Percentiles rank a stretch among this genome's conserved stretches.
These are phyloP conservation scores for Pelmatolapia mariae DNA, from an alignment of 2,113 vertebrate genomes.

Conservation along the genomic window DNA sequence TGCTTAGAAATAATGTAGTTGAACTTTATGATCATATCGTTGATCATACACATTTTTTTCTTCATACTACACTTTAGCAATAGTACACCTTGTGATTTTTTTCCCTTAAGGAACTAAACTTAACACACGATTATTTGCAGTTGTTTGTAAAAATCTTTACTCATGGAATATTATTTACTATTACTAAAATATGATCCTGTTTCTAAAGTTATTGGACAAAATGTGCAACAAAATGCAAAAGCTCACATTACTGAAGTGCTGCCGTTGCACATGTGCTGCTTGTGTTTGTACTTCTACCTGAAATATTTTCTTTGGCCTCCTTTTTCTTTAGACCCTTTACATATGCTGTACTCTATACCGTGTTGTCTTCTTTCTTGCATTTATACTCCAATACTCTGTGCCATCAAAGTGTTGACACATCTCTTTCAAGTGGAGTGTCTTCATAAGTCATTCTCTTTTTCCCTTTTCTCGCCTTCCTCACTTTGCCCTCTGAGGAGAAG, in stretches of 20 bases:
- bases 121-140: not conserved
- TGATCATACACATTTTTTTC: not conserved
- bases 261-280: not conserved
- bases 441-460: slow-evolving; percentile 69
- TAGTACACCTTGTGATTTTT: not conserved
- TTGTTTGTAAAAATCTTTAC: not conserved
- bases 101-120: not conserved
- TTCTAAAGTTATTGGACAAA: not conserved
- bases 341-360: not conserved
- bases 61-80: not conserved
- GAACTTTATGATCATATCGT: not conserved
- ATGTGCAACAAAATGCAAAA: not conserved
- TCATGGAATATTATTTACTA: not conserved
- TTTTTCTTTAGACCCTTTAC: slow-evolving; percentile 18
- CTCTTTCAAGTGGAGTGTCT: slow-evolving; percentile 60
- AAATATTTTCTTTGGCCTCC: not conserved
- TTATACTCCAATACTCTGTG: slow-evolving; percentile 20
- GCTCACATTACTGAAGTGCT: not conserved
- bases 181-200: not conserved
- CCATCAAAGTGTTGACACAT: slow-evolving; percentile 61
- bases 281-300: not conserved
- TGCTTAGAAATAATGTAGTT: not conserved
- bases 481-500: slow-evolving; percentile 46
- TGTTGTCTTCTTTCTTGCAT: slow-evolving; percentile 6
- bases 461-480: slow-evolving; percentile 9